phyloP scores from a whole-genome alignment of 2,888 invertebrate species.

The Archips xylosteana region DNA sequence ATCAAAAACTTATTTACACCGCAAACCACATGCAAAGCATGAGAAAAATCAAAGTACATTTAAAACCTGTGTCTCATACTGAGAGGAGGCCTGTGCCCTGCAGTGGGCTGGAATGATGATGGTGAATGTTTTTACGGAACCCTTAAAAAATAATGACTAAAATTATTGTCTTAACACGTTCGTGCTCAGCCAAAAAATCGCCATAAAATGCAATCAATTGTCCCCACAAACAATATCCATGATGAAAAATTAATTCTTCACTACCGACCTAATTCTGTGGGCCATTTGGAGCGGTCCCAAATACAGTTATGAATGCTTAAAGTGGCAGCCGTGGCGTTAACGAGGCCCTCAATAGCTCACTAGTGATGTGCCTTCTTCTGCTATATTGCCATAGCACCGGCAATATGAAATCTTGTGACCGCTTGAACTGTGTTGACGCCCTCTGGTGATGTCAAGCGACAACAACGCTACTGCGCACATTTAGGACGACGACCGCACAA shows the following conservation, averaged over 20 bases:
- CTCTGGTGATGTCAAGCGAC: too few relatives aligned
- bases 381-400: constrained; percentile 24
- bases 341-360: constrained; percentile 34
- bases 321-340: constrained; percentile 38
- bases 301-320: constrained; percentile 42
- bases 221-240: constrained; percentile 1
- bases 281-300: constrained; percentile 41
- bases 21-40: too few relatives aligned
- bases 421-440: too few relatives aligned
- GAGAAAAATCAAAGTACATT: too few relatives aligned
- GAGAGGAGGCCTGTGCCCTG: too few relatives aligned
- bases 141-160: too few relatives aligned
- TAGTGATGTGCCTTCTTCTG: constrained; percentile 26
- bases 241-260: constrained; percentile 40
- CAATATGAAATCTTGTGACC: background rate
- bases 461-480: too few relatives aligned
- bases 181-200: background rate
- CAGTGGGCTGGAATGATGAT: too few relatives aligned
- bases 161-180: background rate
- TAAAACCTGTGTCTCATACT: too few relatives aligned
- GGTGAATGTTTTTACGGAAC: too few relatives aligned
- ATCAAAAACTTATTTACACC: too few relatives aligned
- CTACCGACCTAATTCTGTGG: constrained; percentile 33
- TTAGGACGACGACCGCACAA: too few relatives aligned
- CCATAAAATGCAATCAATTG: background rate